Evolutionary conservation across 2,113 vertebrate genomes (phyloP), one percentile per base, ranked within the genome.

Genomic region (Ictalurus furcatus): DNA sequence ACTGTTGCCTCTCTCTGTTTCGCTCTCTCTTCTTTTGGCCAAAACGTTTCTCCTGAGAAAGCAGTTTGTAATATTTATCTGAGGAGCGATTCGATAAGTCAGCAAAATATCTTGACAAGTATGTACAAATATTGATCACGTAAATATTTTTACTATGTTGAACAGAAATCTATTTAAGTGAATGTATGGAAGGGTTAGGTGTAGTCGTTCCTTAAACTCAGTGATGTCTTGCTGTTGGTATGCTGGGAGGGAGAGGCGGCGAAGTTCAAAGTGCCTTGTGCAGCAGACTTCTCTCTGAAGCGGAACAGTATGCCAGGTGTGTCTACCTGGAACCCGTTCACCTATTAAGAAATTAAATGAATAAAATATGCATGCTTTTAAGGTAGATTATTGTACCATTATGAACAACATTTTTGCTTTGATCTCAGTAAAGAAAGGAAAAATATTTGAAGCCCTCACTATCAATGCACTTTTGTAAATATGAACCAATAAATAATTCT

Each of bases 211-310:
- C 85, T 88, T 92, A 84, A 74, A 93, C 93, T 90, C 76, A 91
- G 84, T 78, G 84, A 93, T 93, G 92, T 93, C 91, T 83, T 92
- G 93, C 92, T 92, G 91, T 92, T 92, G 92, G 54, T 84, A 88
- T 87, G 91, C 91, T 93, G 92, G 89, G 89, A 92, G 87, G 91
- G 90, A 90, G 94, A 91, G 91, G 69, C 92, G 94, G 92, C 93
- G 92, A 93, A 93, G 91, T 94, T 87, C 90, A 89, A 95, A 96
- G 96, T 96, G 96, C 96, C 96, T 96, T 96, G 94, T 94, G 95
- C 94, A 94, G 88, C 73, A 61, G 85, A 87, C 91, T 90, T 94
- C 92, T 94, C 91, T 94, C 91, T 92, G 91, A 91, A 94, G 93
- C 88, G 93, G 93, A 92, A 94, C 92, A 91, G 93, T 92, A 87